A percentile compares a stretch with the other conserved stretches of the same genome.
phyloP scores from a whole-genome alignment of 1,140 invertebrate species.

The Trichonephila clavata region DNA sequence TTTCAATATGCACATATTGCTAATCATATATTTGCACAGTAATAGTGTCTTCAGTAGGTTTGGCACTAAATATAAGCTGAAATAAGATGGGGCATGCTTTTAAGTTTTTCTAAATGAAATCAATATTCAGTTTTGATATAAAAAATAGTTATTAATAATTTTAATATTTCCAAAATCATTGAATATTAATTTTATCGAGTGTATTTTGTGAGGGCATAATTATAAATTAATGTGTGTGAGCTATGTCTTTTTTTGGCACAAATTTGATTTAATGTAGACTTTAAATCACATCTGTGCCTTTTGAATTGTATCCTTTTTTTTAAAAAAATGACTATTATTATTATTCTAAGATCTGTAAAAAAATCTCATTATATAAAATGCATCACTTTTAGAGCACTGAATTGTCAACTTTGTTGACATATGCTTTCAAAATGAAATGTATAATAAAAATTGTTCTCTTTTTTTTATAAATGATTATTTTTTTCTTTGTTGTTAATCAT shows the following conservation, averaged over 20 bases:
- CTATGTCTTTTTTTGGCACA: neutral
- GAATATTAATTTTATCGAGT: neutral
- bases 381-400: slow-evolving; percentile 60
- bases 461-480: neutral
- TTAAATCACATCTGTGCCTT: slow-evolving; percentile 1
- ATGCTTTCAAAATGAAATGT: slow-evolving; percentile 57
- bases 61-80: slow-evolving; percentile 18
- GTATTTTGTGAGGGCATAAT: slow-evolving; percentile 1
- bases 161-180: neutral
- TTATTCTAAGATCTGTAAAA: slow-evolving; percentile 29
- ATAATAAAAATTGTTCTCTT: slow-evolving; percentile 51
- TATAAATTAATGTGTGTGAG: neutral
- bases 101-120: neutral
- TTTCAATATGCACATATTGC: slow-evolving; percentile 24
- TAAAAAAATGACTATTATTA: slow-evolving; percentile 15
- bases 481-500: neutral
- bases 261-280: neutral
- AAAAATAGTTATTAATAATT: neutral
- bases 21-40: slow-evolving; percentile 1
- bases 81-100: neutral
- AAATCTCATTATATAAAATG: slow-evolving; percentile 22
- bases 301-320: neutral
- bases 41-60: slow-evolving; percentile 8
- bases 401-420: slow-evolving; percentile 25
- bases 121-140: neutral